Base-by-base conservation (phyloP, 2,797 vertebrate genomes). In the Phrynocephalus forsythii region DNA sequence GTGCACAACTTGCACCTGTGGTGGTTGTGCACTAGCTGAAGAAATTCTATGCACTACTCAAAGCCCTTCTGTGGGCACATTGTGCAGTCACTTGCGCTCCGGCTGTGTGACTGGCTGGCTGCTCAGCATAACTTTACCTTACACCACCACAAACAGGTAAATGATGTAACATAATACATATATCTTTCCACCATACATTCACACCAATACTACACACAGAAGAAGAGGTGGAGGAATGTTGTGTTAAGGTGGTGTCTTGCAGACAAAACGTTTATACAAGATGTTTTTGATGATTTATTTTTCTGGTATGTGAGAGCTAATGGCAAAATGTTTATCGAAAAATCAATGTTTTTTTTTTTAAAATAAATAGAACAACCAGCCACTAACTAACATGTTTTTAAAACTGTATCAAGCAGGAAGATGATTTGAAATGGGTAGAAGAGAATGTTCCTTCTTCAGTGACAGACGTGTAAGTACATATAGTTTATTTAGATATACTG, bases 361-460 rank as follows among this genome's bases (percentile, higher is more conserved):
- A 66, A 18, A 82, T 24, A 86, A 30, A 28, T 78, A 82, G 50
- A n/a, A n/a, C 16, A 77, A n/a, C 13, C 63, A 68, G 83, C 20
- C 18, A 71, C 13, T 83, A 79, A 63, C 24, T 26, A 50, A 44
- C 11, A 33, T 87, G 16, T 88, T 76, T 68, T 56, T 56, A 9
- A 56, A 56, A 80, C 79, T 18, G 20, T 63, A 16, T 89, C 24
- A 87, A 95, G 93, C 96, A 98, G 97, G 98, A 99, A 91, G 98
- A 99, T 96, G 98, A 99, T 92, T 94, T 99, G 82, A 99, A 99
- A 91, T 99, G 98, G 98, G 98, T 99, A 73, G 98, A 99, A 93
- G 98, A 99, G 92, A 99, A 99, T 69, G 98, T 99, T 93, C 98
- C 98, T 93, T 98, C 98, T 22, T 98, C 98, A 0, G 98, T 99